Evolutionary conservation across 1,140 invertebrate genomes (phyloP).

Genomic region (Vanessa atalanta): DNA sequence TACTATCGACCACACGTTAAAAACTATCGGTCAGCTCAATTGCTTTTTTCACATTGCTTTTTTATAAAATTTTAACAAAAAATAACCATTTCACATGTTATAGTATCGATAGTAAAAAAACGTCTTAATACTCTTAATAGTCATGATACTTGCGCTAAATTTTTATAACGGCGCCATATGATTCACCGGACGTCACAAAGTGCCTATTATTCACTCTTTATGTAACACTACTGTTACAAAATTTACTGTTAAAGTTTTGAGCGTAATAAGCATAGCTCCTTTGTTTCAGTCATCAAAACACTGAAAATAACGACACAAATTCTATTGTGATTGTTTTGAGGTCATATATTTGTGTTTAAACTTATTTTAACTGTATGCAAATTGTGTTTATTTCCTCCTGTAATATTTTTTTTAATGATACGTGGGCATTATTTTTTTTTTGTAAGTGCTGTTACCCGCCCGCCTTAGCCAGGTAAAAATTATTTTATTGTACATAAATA

Average conservation of each 20-base stretch:
- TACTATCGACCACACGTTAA: too few species aligned
- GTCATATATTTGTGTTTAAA: slow-evolving; percentile 40
- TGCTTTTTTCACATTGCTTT: too few species aligned
- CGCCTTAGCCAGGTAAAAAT: too few species aligned
- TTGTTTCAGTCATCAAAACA: slow-evolving; percentile 59
- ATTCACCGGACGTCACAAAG: slow-evolving; percentile 50
- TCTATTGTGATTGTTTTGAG: slow-evolving; percentile 55
- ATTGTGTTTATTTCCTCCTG: neutral
- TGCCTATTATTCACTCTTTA: slow-evolving; percentile 59
- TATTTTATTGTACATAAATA: too few species aligned
- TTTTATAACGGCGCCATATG: slow-evolving; percentile 56
- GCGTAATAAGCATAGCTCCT: slow-evolving; percentile 56
- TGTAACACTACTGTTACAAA: slow-evolving; percentile 73
- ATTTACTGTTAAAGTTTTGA: slow-evolving; percentile 69
- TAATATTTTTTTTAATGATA: neutral
- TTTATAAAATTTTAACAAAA: too few species aligned
- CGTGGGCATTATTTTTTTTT: neutral
- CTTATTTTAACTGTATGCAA: neutral
- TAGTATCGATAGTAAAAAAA: slow-evolving; percentile 10
- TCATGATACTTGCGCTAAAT: slow-evolving; percentile 37
- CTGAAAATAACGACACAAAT: slow-evolving; percentile 56
- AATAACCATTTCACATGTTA: too few species aligned
- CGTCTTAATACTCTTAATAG: neutral
- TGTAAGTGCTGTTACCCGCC: too few species aligned
- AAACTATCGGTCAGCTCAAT: too few species aligned